These are phyloP conservation scores for Hephaestus fuliginosus DNA, from an alignment of 2,797 vertebrate species.

Conservation along the genomic window DNA sequence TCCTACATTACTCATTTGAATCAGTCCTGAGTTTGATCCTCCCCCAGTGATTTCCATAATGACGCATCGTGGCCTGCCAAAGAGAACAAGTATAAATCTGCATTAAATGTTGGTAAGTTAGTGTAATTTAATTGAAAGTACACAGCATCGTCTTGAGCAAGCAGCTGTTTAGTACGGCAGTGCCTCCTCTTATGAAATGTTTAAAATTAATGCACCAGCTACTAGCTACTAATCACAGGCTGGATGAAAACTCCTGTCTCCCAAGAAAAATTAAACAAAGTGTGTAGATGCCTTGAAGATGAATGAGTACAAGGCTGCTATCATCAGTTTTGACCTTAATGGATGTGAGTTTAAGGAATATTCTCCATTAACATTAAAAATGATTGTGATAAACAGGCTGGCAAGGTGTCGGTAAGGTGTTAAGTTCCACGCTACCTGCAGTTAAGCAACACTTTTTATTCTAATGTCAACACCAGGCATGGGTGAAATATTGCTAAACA, in stretches of 20 bases:
- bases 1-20: slow-evolving; percentile 21
- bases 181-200: slow-evolving; percentile 21
- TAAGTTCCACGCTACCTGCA: not conserved
- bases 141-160: slow-evolving; percentile 26
- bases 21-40: slow-evolving; percentile 26
- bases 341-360: slow-evolving; percentile 7
- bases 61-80: slow-evolving; percentile 6
- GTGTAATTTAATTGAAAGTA: slow-evolving; percentile 31
- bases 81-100: slow-evolving; percentile 16
- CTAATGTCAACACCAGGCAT: not conserved
- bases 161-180: slow-evolving; percentile 33
- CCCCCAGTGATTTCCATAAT: slow-evolving; percentile 40
- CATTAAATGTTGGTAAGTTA: slow-evolving; percentile 15
- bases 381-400: not conserved
- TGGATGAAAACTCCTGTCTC: slow-evolving; percentile 26
- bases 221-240: slow-evolving; percentile 14
- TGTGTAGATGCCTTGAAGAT: slow-evolving; percentile 20
- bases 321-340: slow-evolving; percentile 6
- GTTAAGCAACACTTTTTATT: not conserved
- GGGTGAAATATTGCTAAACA: not conserved
- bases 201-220: slow-evolving; percentile 12
- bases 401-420: not conserved
- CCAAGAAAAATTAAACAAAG: slow-evolving; percentile 14
- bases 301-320: slow-evolving; percentile 8
- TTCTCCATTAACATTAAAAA: slow-evolving; percentile 11